These are phyloP conservation scores for Rhincodon typus DNA, from an alignment of 2,797 vertebrate genomes.

Conservation along the genomic window DNA sequence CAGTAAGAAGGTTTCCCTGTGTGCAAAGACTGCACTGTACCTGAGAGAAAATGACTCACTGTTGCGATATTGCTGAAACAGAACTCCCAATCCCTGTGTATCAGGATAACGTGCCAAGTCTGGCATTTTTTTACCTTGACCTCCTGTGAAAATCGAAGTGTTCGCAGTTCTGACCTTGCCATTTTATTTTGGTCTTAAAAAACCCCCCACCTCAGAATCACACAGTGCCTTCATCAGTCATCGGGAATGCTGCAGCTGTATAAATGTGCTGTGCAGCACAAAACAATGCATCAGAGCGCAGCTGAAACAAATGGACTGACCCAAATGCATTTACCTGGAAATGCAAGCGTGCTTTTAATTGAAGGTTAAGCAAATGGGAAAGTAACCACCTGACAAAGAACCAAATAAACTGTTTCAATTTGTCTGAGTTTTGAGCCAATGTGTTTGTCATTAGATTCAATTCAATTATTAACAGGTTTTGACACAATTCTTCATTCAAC, in stretches of 20 bases:
- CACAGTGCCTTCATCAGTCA: slow-evolving; percentile 69
- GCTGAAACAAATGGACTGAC: slow-evolving; percentile 72
- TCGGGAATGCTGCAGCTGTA: slow-evolving; percentile 66
- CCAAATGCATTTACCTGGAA: slow-evolving; percentile 70
- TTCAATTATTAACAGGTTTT: slow-evolving; percentile 3
- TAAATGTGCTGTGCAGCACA: slow-evolving; percentile 76
- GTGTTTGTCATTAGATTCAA: not conserved
- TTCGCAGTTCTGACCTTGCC: slow-evolving; percentile 20
- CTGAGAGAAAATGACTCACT: not conserved
- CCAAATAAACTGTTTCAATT: not conserved
- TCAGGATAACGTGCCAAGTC: not conserved
- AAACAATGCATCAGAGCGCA: slow-evolving; percentile 72
- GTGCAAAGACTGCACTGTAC: too few relatives aligned
- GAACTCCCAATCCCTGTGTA: not conserved
- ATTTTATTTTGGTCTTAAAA: not conserved
- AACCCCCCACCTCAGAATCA: not conserved
- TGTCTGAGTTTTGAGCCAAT: not conserved
- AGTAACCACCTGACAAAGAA: slow-evolving; percentile 36
- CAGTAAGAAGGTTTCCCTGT: too few relatives aligned
- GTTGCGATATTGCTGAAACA: not conserved
- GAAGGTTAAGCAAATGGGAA: slow-evolving; percentile 44
- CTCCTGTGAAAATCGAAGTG: slow-evolving; percentile 4
- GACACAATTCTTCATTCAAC: not conserved
- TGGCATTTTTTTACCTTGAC: slow-evolving; percentile 11
- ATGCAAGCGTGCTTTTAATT: slow-evolving; percentile 58